Percentiles rank a stretch among this genome's conserved stretches.
These are phyloP conservation scores for Alaudala cheleensis DNA, from an alignment of 2,113 vertebrate species.

Conservation along the genomic window DNA sequence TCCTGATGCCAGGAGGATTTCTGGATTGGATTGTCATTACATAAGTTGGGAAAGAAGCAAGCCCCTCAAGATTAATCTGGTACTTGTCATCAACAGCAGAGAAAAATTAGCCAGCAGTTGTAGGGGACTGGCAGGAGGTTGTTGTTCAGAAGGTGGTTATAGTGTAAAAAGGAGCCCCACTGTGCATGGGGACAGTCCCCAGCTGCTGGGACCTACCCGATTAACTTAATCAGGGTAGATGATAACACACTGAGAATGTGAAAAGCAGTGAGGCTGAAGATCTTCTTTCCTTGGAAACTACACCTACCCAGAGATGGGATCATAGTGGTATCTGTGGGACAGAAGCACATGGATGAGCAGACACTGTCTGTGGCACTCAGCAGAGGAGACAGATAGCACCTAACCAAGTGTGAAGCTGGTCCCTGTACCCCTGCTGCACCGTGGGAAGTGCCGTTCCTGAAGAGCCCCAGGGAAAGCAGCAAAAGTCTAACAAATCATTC, in stretches of 20 bases:
- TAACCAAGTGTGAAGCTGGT: background rate
- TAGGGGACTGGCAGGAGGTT: background rate
- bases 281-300: background rate
- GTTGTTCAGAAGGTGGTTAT: background rate
- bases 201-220: background rate
- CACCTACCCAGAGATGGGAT: background rate
- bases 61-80: background rate
- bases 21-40: background rate
- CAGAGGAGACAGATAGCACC: background rate
- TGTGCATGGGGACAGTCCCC: background rate
- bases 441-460: background rate
- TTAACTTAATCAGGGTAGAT: background rate
- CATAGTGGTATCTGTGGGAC: background rate
- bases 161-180: background rate
- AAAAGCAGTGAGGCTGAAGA: background rate
- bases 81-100: background rate
- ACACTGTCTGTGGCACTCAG: background rate
- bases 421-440: accelerated
- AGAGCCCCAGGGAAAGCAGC: background rate
- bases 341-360: conserved; percentile 15
- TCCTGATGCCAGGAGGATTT: background rate
- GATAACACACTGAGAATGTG: background rate
- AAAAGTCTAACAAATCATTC: background rate
- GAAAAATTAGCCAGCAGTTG: background rate
- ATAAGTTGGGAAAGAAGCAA: background rate